Conservation (phyloP, 2,113 vertebrate species). For the Python bivittatus region DNA sequence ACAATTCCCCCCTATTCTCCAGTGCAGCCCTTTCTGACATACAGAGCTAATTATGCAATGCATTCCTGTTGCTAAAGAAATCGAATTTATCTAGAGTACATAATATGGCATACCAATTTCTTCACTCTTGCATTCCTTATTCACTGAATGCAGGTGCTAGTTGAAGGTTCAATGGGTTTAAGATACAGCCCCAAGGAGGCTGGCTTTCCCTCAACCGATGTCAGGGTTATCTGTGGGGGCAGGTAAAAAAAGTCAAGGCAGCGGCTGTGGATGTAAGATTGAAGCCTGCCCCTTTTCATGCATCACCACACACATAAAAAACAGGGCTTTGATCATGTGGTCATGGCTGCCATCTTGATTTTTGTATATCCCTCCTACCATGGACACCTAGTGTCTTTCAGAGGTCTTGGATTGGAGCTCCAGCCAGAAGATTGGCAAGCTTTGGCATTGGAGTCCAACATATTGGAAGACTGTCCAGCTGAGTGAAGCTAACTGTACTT, state of each 20-base stretch:
- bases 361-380: neutral
- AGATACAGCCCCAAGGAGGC: neutral
- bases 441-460: neutral
- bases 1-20: neutral
- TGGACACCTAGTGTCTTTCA: neutral
- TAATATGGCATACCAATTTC: neutral
- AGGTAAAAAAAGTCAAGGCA: neutral
- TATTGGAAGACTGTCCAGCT: neutral
- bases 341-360: neutral
- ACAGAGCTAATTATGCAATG: neutral
- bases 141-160: neutral
- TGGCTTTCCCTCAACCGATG: neutral
- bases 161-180: neutral
- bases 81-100: conserved; percentile 6
- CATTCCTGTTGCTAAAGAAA: neutral
- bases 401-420: neutral
- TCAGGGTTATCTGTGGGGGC: neutral
- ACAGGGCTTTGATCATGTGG: neutral
- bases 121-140: neutral
- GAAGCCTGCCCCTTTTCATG: neutral
- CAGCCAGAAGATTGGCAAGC: neutral
- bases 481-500: neutral
- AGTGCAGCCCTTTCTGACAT: neutral
- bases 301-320: neutral
- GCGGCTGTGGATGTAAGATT: neutral